A percentile compares a stretch with the other conserved stretches of the same genome.
Conservation (phyloP, 2,113 vertebrate genomes). For the Vimba vimba region DNA sequence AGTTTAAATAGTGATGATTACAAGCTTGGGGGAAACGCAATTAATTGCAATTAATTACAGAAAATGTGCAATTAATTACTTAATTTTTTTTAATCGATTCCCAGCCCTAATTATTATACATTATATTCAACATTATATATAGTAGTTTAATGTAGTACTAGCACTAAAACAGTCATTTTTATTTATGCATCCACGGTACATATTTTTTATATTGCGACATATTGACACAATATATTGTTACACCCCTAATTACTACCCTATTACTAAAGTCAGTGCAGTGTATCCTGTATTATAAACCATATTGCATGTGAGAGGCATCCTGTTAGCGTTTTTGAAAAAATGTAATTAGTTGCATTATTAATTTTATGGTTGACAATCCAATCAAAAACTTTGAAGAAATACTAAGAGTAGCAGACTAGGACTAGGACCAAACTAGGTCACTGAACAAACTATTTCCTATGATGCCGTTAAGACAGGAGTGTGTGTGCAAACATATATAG, state of each 20-base stretch:
- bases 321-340: background rate
- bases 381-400: background rate
- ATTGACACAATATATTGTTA: too few relatives aligned
- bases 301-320: background rate
- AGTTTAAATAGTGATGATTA: too few relatives aligned
- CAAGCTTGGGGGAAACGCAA: too few relatives aligned
- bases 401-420: background rate
- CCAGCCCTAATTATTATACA: too few relatives aligned
- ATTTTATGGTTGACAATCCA: background rate
- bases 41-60: too few relatives aligned
- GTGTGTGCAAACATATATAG: slow-evolving; percentile 64
- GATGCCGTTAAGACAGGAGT: slow-evolving; percentile 68
- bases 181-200: too few relatives aligned
- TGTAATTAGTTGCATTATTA: background rate
- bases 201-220: too few relatives aligned
- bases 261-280: background rate
- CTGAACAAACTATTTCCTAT: slow-evolving; percentile 70
- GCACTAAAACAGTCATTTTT: too few relatives aligned
- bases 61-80: too few relatives aligned
- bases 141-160: too few relatives aligned
- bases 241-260: background rate
- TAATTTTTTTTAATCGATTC: too few relatives aligned
- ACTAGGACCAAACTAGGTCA: slow-evolving; percentile 82
- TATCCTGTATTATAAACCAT: background rate
- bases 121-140: too few relatives aligned